Evolutionary conservation across 2,888 invertebrate genomes (phyloP), one percentile per base, ranked within the genome.

Genomic region (Steinernema scapterisci): DNA sequence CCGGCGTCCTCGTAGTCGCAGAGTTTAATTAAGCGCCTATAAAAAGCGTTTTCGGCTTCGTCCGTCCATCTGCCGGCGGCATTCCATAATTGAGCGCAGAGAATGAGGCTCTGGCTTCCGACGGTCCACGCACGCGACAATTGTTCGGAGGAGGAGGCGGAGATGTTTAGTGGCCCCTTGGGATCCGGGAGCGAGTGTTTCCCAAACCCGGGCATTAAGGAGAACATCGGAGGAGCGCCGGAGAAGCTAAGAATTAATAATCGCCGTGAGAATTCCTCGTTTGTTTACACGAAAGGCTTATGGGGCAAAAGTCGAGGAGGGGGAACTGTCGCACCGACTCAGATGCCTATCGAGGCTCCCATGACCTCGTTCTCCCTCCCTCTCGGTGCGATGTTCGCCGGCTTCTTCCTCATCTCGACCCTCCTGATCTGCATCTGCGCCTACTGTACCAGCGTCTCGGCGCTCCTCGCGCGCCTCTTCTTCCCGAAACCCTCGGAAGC

Each of bases 341-440:
- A 54, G 54, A 54, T 19, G 54, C 54, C 54, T 23, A 54, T 48
- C 48, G 48, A 48, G 48, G 25, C 54, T 31, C 63, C 63, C 31
- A 63, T 63, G 63, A 16, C 31, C 16, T 16, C 27, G 11, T 63
- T 63, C 63, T 63, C 63, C 13, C 25, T 63, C 25, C 63, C 63
- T 2, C 63, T 63, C 31, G 63, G 63, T 31, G 63, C 38, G 31
- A 13, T 63, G 25, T 63, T 63, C 38, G 16, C 63, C 31, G 63
- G 63, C 63, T 45, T 73, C 54, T 73, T 73, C 46, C 38, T 72
- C 44, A n/a, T 63, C 27, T 73, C 73, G 3, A 73, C 73, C 16
- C 54, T 73, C 9, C n/a, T 73, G 16, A 73, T 73, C 27, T 73
- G 73, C 46, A 27, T 51, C 70, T 43, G 54, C 43, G 73, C 54